Evolutionary conservation across 2,888 invertebrate species (phyloP), one percentile per base, ranked within the genome.

Genomic region (Drosophila basisetae): DNA sequence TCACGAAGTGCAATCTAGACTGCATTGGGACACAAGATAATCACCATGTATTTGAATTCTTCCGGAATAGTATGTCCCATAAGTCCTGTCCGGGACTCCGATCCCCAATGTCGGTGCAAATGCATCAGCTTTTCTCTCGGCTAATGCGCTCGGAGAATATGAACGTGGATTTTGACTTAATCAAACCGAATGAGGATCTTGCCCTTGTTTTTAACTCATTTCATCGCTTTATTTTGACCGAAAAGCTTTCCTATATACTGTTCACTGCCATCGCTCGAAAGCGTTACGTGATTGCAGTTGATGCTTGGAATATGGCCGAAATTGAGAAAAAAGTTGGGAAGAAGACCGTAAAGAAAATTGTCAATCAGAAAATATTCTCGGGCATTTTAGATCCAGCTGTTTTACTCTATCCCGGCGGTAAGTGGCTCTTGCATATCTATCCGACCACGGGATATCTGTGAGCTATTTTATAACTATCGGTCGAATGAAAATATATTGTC

Each of bases 221-320:
- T 47, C 91, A 91, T 76, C 91, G 91, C 13, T 92, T 69, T 47
- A 78, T 90, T 13, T 67, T 92, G 18, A 91, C 84, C 5, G 64
- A 76, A 5, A 43, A 67, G 0, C 73, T 88, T 80, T 71, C 80
- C 4, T 55, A 77, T 4, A 68, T 39, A 4, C 58, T 92, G 3
- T 80, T 76, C 25, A 52, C 63, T 18, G 73, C 69, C 0, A 33
- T 90, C 28, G 71, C 72, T n/a, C 63, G 31, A n/a, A 71, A 79
- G 31, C 60, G 68, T 10, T 90, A 90, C 33, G 71, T 80, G 0
- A 50, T 92, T 2, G 41, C 78, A 6, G 68, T 92, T 9, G 90
- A 91, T 16, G 73, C 84, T 5, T 87, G 66, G 33, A 68, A 76
- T 5, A 18, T 16, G 7, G 10, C 9, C 10, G 11, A n/a, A n/a